Evolutionary conservation across 2,113 vertebrate species (phyloP).

Genomic region (Pycnonotus jocosus): DNA sequence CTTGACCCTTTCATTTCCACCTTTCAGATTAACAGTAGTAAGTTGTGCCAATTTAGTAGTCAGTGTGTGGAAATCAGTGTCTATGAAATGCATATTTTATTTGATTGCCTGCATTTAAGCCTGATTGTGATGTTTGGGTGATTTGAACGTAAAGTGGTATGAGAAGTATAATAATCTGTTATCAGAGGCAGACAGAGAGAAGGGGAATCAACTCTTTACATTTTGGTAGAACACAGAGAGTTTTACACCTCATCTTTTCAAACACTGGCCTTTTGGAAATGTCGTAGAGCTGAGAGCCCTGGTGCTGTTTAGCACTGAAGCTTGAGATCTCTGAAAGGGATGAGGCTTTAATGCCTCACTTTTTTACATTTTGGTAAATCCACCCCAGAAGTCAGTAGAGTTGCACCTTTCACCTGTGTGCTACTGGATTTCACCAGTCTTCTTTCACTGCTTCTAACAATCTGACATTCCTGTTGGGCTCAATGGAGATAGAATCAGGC

Average conservation of each 20-base stretch:
- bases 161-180: not conserved
- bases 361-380: not conserved
- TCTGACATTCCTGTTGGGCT: not conserved
- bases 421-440: not conserved
- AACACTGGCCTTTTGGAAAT: not conserved
- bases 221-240: not conserved
- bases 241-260: not conserved
- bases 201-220: not conserved
- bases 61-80: constrained; percentile 51
- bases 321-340: not conserved
- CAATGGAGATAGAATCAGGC: not conserved
- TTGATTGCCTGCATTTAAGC: constrained; percentile 69
- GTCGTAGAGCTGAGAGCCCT: not conserved
- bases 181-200: constrained; percentile 9
- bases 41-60: constrained; percentile 63
- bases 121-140: constrained; percentile 58
- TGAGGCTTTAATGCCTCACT: not conserved
- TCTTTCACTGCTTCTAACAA: not conserved
- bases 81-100: constrained; percentile 57
- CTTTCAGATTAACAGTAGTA: constrained; percentile 53
- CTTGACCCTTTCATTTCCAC: constrained; percentile 69
- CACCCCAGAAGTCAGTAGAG: not conserved
- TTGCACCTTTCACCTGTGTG: not conserved
- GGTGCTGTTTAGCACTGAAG: not conserved
- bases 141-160: not conserved